These are phyloP conservation scores for Poliocrania exsul DNA, from an alignment of 2,797 vertebrate species.

Conservation along the genomic window DNA sequence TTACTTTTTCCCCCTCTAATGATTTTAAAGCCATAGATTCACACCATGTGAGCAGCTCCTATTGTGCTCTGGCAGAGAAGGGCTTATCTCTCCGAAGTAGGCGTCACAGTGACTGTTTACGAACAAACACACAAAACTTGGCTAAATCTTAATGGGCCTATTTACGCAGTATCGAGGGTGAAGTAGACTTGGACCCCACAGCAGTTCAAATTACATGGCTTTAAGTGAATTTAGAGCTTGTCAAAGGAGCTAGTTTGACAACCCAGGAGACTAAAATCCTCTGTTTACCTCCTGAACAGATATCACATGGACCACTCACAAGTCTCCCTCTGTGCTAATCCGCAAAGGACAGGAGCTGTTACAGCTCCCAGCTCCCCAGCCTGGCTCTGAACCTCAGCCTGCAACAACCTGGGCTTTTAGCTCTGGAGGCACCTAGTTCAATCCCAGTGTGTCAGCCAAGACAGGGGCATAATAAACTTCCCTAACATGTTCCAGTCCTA, in stretches of 20 bases:
- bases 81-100: constrained; percentile 28
- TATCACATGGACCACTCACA: constrained; percentile 59
- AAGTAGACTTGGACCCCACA: constrained; percentile 62
- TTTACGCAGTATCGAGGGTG: constrained; percentile 54
- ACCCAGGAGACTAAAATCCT: constrained; percentile 62
- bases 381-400: constrained; percentile 31
- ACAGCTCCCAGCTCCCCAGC: background rate
- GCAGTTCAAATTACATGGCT: constrained; percentile 65
- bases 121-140: constrained; percentile 51
- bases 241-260: constrained; percentile 63
- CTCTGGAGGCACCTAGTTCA: constrained; percentile 25
- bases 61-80: constrained; percentile 34
- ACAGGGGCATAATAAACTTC: constrained; percentile 45
- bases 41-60: background rate
- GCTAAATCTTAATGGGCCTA: constrained; percentile 58
- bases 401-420: constrained; percentile 62
- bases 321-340: constrained; percentile 57
- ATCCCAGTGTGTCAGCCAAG: constrained; percentile 22
- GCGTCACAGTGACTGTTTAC: background rate
- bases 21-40: background rate
- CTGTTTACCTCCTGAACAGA: constrained; percentile 64
- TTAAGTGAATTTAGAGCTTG: constrained; percentile 63
- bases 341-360: background rate
- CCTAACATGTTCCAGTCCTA: constrained; percentile 16
- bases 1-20: too few species aligned